Percentiles rank a stretch among this genome's conserved stretches.
phyloP scores from a whole-genome alignment of 1,140 invertebrate genomes.

The Cecropterus lyciades region DNA sequence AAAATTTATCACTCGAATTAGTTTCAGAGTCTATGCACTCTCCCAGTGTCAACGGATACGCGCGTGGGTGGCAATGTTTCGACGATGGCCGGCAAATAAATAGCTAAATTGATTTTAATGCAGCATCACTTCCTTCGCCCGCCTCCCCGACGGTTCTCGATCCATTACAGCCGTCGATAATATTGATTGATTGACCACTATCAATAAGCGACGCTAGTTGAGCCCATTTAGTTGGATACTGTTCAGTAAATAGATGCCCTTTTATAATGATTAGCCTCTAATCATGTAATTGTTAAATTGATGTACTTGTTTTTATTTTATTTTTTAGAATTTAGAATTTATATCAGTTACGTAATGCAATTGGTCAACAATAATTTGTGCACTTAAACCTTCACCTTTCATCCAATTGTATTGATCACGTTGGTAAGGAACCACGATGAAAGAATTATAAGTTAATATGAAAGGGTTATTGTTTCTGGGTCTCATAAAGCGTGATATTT shows the following conservation, averaged over 20 bases:
- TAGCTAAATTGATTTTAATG: conserved; percentile 54
- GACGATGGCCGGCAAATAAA: conserved; percentile 42
- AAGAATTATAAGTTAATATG: conserved; percentile 21
- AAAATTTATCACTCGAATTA: conserved; percentile 35
- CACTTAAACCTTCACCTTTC: not conserved
- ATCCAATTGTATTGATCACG: not conserved
- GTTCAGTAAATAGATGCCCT: not conserved
- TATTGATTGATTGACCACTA: conserved; percentile 58
- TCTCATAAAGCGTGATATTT: conserved; percentile 74
- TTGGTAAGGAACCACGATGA: conserved; percentile 8
- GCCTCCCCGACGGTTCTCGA: conserved; percentile 20
- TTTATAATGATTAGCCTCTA: conserved; percentile 4
- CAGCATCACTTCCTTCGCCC: conserved; percentile 40
- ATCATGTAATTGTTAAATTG: not conserved
- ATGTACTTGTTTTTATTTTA: not conserved
- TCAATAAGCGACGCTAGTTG: conserved; percentile 37
- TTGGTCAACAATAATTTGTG: not conserved
- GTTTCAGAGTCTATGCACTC: conserved; percentile 34
- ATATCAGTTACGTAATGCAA: no score
- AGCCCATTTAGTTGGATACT: conserved; percentile 19
- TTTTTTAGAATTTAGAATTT: no score
- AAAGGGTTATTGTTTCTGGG: conserved; percentile 33
- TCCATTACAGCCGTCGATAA: conserved; percentile 46
- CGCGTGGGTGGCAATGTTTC: conserved; percentile 31
- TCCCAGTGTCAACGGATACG: conserved; percentile 21